These are phyloP conservation scores for Mus caroli DNA, from an alignment of 2,797 vertebrate genomes.

Conservation along the genomic window DNA sequence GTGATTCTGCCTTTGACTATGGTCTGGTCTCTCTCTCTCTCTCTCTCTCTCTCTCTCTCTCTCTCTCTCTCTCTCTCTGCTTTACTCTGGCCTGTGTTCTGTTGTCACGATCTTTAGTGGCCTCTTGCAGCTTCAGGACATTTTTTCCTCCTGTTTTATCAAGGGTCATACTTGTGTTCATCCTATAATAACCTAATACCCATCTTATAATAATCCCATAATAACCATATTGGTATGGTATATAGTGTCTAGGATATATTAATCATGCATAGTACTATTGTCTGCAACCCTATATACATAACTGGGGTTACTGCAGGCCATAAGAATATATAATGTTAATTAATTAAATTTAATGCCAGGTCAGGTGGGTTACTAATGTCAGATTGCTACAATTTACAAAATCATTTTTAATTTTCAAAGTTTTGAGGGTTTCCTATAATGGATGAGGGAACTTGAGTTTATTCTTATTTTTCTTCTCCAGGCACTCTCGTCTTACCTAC, in stretches of 20 bases:
- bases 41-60: no score
- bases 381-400: constrained; percentile 27
- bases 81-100: background rate
- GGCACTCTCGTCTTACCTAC: background rate
- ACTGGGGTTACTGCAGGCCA: background rate
- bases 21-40: no score
- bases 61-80: no score
- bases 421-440: background rate
- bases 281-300: constrained; percentile 2
- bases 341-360: constrained; percentile 5
- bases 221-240: background rate
- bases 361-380: background rate
- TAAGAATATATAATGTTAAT: background rate
- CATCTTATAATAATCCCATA: background rate
- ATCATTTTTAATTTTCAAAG: background rate
- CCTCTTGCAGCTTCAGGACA: background rate
- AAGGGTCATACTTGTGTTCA: background rate
- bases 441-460: background rate
- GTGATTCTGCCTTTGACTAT: background rate
- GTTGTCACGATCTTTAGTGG: background rate
- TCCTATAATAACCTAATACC: background rate
- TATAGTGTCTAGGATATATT: background rate
- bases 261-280: background rate
- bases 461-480: background rate
- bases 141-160: background rate